Evolutionary conservation across 1,140 invertebrate species (phyloP).

Genomic region (Sycophila sp.): DNA sequence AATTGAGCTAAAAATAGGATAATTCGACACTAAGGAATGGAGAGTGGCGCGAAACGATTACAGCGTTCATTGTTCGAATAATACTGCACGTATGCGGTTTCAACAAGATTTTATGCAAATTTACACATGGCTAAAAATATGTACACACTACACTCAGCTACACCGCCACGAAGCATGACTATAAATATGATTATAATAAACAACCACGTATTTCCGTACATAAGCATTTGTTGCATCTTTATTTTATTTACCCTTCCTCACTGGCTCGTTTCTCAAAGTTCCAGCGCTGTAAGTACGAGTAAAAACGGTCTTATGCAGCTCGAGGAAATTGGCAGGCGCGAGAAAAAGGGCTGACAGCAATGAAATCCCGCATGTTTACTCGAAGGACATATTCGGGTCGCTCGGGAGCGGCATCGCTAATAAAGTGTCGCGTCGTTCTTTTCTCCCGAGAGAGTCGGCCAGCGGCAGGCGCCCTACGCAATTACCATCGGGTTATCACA

Average conservation of each 20-base stretch:
- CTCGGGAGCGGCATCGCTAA: neutral
- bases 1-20: conserved; percentile 26
- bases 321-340: neutral
- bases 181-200: conserved; percentile 67
- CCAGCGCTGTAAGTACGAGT: neutral
- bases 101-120: conserved; percentile 35
- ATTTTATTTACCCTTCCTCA: neutral
- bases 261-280: neutral
- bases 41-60: conserved; percentile 18
- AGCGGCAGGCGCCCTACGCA: neutral
- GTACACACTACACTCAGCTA: conserved; percentile 46
- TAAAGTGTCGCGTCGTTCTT: conserved; percentile 9
- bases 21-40: neutral
- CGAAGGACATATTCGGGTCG: neutral
- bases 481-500: conserved; percentile 27
- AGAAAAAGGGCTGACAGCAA: neutral
- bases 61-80: conserved; percentile 22
- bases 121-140: conserved; percentile 41
- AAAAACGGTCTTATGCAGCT: neutral
- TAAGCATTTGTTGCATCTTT: conserved; percentile 44
- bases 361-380: conserved; percentile 5
- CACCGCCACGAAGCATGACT: conserved; percentile 58
- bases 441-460: neutral
- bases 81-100: neutral
- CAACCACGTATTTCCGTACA: conserved; percentile 67